Conservation (phyloP, 2,113 vertebrate genomes). For the Cololabis saira region DNA sequence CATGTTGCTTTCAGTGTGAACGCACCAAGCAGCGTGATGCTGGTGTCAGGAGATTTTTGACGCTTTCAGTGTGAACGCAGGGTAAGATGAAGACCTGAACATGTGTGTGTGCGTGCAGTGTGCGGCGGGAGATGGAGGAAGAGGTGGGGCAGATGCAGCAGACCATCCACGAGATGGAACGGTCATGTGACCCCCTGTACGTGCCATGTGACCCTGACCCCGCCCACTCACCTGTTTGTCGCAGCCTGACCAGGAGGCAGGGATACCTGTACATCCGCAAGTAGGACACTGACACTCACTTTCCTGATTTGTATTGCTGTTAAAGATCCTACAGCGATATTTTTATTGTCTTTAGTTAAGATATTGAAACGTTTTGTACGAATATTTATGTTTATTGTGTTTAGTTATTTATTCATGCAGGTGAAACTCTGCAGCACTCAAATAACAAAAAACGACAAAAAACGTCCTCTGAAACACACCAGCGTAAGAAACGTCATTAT, state of each 20-base stretch:
- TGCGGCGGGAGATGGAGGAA: conserved; percentile 96
- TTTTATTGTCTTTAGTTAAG: too few relatives aligned
- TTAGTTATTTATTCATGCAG: too few relatives aligned
- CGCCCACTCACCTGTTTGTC: conserved; percentile 87
- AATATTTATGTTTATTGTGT: not conserved
- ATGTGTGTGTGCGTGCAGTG: conserved; percentile 82
- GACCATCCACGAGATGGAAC: conserved; percentile 93
- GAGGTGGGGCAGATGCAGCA: conserved; percentile 94
- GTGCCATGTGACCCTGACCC: conserved; percentile 90
- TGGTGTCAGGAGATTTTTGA: too few relatives aligned
- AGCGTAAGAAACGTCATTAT: too few relatives aligned
- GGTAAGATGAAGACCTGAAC: not conserved
- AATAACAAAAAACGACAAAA: too few relatives aligned
- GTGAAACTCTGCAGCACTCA: too few relatives aligned
- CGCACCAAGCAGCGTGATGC: too few relatives aligned
- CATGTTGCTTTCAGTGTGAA: too few relatives aligned
- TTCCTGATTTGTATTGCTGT: not conserved
- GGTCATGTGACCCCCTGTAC: conserved; percentile 91
- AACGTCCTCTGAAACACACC: too few relatives aligned
- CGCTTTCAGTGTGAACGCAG: too few relatives aligned
- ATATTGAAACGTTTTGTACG: too few relatives aligned
- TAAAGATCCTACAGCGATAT: not conserved
- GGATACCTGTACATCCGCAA: conserved; percentile 96
- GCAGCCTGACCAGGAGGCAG: conserved; percentile 93
- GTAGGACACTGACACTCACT: conserved; percentile 77